These are phyloP conservation scores for Ceratotherium simum DNA, from an alignment of 2,113 vertebrate genomes.

Conservation along the genomic window DNA sequence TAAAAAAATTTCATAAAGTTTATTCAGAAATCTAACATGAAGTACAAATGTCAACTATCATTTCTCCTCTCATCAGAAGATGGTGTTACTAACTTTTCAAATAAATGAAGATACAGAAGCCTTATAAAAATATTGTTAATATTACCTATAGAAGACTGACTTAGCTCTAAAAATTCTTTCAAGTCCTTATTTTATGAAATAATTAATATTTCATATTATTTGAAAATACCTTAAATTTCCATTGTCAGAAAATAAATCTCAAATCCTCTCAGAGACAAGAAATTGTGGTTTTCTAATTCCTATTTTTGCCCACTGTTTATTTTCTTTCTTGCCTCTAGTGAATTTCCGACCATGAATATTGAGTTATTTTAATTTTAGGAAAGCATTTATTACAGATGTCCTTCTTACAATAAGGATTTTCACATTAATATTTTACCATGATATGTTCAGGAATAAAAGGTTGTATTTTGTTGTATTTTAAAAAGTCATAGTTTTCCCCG, in stretches of 20 bases:
- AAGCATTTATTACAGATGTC: neutral
- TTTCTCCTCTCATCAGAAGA: neutral
- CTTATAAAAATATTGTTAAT: constrained; percentile 49
- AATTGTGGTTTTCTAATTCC: neutral
- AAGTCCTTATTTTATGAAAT: constrained; percentile 16
- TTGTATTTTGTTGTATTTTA: constrained; percentile 6
- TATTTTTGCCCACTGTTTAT: neutral
- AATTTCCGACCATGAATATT: neutral
- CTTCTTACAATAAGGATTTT: neutral
- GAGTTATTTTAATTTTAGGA: constrained; percentile 29
- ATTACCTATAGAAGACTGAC: neutral
- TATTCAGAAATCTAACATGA: constrained; percentile 56
- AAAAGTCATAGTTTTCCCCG: constrained; percentile 2
- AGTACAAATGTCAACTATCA: constrained; percentile 32
- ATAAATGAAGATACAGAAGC: constrained; percentile 21
- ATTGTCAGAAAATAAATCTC: constrained; percentile 35
- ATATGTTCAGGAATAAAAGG: neutral
- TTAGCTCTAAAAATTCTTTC: neutral
- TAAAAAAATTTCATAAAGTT: neutral
- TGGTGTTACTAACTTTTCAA: constrained; percentile 73
- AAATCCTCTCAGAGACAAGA: constrained; percentile 39
- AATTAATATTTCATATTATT: neutral
- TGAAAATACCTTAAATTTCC: neutral
- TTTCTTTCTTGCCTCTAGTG: constrained; percentile 12
- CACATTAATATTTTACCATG: constrained; percentile 23